Conservation (phyloP, 2,113 vertebrate genomes). For the Sclerurus mexicanus region DNA sequence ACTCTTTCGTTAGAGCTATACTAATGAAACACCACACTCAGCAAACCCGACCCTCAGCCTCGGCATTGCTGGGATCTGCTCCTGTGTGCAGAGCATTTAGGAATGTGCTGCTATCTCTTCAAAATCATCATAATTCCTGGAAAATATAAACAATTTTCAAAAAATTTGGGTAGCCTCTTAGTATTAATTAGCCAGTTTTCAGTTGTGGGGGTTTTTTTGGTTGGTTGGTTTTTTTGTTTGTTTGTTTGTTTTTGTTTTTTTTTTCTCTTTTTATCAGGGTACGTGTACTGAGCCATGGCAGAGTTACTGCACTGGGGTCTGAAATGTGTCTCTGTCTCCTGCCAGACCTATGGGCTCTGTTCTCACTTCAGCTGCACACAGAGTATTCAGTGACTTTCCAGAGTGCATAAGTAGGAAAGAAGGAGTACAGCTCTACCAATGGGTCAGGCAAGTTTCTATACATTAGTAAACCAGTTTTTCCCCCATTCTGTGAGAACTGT, state of each 20-base stretch:
- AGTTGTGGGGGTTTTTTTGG: not conserved
- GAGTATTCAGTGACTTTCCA: not conserved
- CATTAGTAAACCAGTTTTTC: not conserved
- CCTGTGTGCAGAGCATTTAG: not conserved
- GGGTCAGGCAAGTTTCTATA: not conserved
- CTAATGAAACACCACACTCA: not conserved
- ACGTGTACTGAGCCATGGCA: accelerated
- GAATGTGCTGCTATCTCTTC: not conserved
- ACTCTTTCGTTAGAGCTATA: not conserved
- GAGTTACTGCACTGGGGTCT: not conserved
- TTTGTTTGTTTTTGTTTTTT: not conserved
- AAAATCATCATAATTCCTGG: not conserved
- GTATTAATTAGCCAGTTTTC: not conserved
- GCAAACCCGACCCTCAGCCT: not conserved
- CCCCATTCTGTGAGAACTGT: not conserved
- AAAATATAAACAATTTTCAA: not conserved
- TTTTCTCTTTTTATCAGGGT: not conserved
- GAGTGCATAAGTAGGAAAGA: not conserved
- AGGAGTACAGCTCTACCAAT: not conserved
- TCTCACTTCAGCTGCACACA: not conserved
- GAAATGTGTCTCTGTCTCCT: not conserved
- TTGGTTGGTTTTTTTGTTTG: too few relatives aligned
- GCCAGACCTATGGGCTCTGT: not conserved
- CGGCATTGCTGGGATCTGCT: not conserved
- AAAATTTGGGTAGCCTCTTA: not conserved